phyloP scores from a whole-genome alignment of 2,797 vertebrate species.

The Pangasius sanitwongsei region DNA sequence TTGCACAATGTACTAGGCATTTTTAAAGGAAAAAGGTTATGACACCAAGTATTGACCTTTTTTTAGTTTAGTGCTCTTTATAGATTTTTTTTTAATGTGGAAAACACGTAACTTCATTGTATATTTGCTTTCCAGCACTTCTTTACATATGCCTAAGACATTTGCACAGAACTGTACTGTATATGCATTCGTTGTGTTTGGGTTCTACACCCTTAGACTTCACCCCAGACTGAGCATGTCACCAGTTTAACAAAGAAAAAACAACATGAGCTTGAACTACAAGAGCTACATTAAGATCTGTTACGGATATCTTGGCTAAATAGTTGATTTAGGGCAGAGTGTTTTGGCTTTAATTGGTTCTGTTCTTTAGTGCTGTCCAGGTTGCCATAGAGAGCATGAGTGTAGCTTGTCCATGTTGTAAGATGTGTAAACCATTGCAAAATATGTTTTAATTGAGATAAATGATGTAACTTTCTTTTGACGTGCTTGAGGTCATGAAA shows the following conservation, averaged over 20 bases:
- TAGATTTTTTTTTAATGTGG: not conserved
- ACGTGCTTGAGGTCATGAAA: not conserved
- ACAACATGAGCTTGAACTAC: slow-evolving; percentile 4
- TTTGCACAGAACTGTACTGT: not conserved
- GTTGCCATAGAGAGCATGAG: slow-evolving; percentile 1
- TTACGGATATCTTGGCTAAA: slow-evolving; percentile 13
- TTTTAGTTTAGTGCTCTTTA: not conserved
- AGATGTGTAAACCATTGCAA: slow-evolving; percentile 9
- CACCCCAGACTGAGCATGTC: not conserved
- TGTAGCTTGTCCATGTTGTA: not conserved
- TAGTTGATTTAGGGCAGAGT: slow-evolving; percentile 3
- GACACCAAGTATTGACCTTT: not conserved
- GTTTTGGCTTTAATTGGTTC: slow-evolving; percentile 15
- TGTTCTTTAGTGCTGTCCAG: slow-evolving; percentile 12
- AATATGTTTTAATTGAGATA: slow-evolving; percentile 1
- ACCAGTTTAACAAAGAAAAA: not conserved
- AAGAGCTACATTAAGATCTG: not conserved
- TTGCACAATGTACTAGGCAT: not conserved
- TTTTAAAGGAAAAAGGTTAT: not conserved
- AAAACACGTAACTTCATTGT: not conserved
- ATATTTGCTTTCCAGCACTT: not conserved
- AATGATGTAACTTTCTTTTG: slow-evolving; percentile 6
- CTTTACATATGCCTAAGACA: not conserved
- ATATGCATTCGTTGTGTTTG: not conserved
- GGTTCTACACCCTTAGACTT: not conserved